Base-by-base conservation (phyloP, 1,140 invertebrate species). In the Drosophila ogumai region DNA sequence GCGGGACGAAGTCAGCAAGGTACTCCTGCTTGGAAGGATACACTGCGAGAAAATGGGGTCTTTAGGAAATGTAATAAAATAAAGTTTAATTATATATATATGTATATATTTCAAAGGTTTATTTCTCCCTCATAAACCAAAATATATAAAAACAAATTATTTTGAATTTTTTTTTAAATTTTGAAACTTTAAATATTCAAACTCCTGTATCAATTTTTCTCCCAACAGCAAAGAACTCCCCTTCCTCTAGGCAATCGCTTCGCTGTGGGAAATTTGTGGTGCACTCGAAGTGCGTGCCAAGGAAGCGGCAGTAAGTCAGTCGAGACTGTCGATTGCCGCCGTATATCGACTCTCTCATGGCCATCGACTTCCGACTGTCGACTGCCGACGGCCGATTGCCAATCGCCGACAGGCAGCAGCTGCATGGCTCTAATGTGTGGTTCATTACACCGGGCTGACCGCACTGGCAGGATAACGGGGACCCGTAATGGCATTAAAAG, bases 401-500 rank as follows among this genome's bases (percentile, higher is more conserved):
- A 31, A 65, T 68, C 22, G 61, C 66, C 31, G 72, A 50, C 54
- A 69, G 63, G 41, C 41, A 25, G 40, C 22, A 15, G 46, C 34
- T 25, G 19, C 19, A 12, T 19, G 19, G 28, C 55, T 60, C 86
- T 85, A 81, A 85, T 88, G 78, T 85, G 81, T 78, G 85, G 86
- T 90, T 90, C 85, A 90, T 90, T 90, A 85, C 78, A 79, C 67
- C 72, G 61, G 68, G 74, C 71, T 90, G 77, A 80, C 78, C 85
- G 71, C 77, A 84, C 65, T 43, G 50, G 43, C 57, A 44, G 40
- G 31, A 63, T 47, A 36, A 12, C n/a, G 36, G n/a, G 43, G 61
- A 46, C 44, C 40, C 49, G 44, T 90, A 90, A 90, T 90, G 74
- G 86, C 67, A 90, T 90, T 90, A 81, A 90, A 88, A 85, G 85